Conservation (phyloP, 2,797 vertebrate genomes). For the Rallus crepitans region DNA sequence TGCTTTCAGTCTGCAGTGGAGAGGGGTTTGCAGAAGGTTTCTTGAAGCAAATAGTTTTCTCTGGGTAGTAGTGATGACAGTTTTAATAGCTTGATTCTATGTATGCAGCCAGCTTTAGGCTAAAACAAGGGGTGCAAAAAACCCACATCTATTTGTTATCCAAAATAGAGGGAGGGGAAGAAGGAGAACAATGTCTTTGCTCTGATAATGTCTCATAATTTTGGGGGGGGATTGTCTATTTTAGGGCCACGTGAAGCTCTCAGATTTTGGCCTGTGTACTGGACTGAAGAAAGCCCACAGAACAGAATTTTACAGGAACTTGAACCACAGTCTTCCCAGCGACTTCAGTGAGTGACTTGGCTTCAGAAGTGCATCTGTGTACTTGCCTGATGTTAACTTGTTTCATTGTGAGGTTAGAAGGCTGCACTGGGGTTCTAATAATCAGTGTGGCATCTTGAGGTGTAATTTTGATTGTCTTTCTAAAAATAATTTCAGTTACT, state of each 20-base stretch:
- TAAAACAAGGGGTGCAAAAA: not conserved
- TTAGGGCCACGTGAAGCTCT: slow-evolving; percentile 97
- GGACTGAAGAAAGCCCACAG: slow-evolving; percentile 97
- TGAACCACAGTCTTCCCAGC: slow-evolving; percentile 96
- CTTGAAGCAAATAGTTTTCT: not conserved
- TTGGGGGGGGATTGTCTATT: not conserved
- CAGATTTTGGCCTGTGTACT: slow-evolving; percentile 98
- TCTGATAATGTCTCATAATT: not conserved
- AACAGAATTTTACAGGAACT: slow-evolving; percentile 96
- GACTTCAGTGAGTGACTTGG: slow-evolving; percentile 90
- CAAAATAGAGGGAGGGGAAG: not conserved
- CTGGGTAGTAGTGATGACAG: not conserved
- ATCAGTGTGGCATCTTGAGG: not conserved
- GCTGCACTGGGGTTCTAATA: not conserved
- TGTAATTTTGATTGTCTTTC: not conserved
- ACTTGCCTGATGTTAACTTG: not conserved
- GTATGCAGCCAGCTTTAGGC: not conserved
- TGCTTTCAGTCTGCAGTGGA: not conserved
- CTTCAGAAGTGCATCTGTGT: not conserved
- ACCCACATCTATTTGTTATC: not conserved
- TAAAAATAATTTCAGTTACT: not conserved
- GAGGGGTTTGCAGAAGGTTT: not conserved
- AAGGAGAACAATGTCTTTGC: not conserved
- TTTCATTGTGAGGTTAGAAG: not conserved
- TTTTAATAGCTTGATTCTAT: not conserved